Evolutionary conservation across 2,113 vertebrate genomes (phyloP).

Genomic region (Macquaria australasica): DNA sequence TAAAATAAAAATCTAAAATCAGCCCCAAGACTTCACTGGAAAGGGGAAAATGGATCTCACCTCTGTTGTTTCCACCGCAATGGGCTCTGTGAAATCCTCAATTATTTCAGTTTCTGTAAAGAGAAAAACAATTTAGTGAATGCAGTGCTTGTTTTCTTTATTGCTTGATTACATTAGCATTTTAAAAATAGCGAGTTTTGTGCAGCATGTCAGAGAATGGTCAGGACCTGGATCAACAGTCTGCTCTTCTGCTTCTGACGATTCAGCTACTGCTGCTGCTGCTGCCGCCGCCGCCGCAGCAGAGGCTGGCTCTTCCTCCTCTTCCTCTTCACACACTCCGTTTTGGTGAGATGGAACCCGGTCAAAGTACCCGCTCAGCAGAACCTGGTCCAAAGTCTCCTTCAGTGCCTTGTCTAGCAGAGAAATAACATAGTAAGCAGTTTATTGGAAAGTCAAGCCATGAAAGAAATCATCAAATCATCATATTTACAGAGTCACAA

Average conservation of each 20-base stretch:
- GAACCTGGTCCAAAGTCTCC: conserved; percentile 92
- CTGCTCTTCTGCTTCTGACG: conserved; percentile 89
- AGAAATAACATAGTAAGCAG: conserved; percentile 18
- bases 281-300: neutral
- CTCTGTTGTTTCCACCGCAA: conserved; percentile 95
- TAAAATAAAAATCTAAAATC: neutral
- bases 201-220: neutral
- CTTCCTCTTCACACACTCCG: conserved; percentile 92
- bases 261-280: conserved; percentile 72
- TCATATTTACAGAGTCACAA: neutral
- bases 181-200: neutral
- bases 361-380: conserved; percentile 96
- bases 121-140: conserved; percentile 36
- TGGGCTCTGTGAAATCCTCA: conserved; percentile 92
- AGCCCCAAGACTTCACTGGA: neutral
- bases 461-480: neutral
- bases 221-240: conserved; percentile 88
- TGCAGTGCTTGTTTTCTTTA: neutral
- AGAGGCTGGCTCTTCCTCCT: conserved; percentile 82
- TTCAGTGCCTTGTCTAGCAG: conserved; percentile 92
- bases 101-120: conserved; percentile 90
- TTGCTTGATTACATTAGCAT: conserved; percentile 18
- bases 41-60: conserved; percentile 76
- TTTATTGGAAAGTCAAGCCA: conserved; percentile 7
- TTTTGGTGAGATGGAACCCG: conserved; percentile 93